These are phyloP conservation scores for Ooceraea biroi DNA, from an alignment of 1,140 invertebrate genomes.

Conservation along the genomic window DNA sequence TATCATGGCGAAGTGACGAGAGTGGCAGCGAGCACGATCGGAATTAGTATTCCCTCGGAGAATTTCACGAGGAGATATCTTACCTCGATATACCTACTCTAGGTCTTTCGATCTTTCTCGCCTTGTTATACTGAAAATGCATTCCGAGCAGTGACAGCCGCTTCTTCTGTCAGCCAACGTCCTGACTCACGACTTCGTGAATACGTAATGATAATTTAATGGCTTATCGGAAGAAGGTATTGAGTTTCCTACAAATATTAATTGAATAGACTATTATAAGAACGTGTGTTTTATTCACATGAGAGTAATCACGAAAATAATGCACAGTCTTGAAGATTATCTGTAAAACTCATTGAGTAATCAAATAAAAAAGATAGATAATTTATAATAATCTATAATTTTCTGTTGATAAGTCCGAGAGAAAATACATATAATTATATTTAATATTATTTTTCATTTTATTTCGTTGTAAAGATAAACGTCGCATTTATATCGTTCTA, in stretches of 20 bases:
- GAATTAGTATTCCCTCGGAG: slow-evolving; percentile 38
- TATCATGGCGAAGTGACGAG: slow-evolving; percentile 4
- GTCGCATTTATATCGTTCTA: not conserved
- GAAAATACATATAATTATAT: not conserved
- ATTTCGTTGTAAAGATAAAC: not conserved
- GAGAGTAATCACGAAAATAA: not conserved
- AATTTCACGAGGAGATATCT: not conserved
- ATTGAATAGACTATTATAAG: not conserved
- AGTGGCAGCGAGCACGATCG: not conserved
- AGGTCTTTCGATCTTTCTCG: slow-evolving; percentile 20
- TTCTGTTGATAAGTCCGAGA: not conserved
- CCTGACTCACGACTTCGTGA: not conserved
- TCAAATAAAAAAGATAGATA: too few relatives aligned
- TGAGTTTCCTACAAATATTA: slow-evolving; percentile 11
- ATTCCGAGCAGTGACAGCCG: slow-evolving; percentile 6
- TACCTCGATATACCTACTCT: not conserved
- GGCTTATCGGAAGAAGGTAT: not conserved
- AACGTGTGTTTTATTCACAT: not conserved
- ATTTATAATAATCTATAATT: too few relatives aligned
- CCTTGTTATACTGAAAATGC: slow-evolving; percentile 23
- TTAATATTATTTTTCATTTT: not conserved
- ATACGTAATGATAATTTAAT: slow-evolving; percentile 36
- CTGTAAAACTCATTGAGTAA: too few relatives aligned
- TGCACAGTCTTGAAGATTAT: too few relatives aligned
- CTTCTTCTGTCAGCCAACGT: slow-evolving; percentile 13